Conservation (phyloP, 1,140 invertebrate species). For the Venustaconcha ellipsiformis region DNA sequence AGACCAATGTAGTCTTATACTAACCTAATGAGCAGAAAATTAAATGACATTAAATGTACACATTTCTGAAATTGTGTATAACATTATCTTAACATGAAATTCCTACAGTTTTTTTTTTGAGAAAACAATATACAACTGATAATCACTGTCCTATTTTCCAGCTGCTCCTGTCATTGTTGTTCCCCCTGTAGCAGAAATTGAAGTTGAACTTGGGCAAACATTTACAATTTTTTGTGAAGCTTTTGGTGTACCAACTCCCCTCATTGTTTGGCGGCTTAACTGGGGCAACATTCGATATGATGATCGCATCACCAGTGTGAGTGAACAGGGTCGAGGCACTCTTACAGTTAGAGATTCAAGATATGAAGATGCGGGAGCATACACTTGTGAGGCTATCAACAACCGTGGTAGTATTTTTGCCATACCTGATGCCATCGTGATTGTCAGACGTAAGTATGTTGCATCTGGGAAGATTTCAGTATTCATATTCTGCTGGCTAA, state of each 20-base stretch:
- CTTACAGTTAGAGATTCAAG: slow-evolving; percentile 83
- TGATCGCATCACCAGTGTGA: slow-evolving; percentile 81
- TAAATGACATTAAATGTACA: background rate
- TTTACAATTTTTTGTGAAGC: slow-evolving; percentile 88
- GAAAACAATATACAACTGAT: background rate
- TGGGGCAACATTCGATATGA: slow-evolving; percentile 93
- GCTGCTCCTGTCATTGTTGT: slow-evolving; percentile 76
- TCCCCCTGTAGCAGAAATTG: slow-evolving; percentile 77
- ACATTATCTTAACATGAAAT: background rate
- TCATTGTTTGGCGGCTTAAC: slow-evolving; percentile 95
- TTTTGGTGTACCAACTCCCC: slow-evolving; percentile 88
- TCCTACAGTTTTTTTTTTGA: background rate
- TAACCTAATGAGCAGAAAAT: background rate
- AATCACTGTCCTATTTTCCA: slow-evolving; percentile 25
- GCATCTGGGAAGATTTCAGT: background rate
- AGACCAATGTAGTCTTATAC: background rate
- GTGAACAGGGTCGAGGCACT: slow-evolving; percentile 82
- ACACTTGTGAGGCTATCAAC: slow-evolving; percentile 98
- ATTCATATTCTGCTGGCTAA: no score
- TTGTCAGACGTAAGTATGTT: slow-evolving; percentile 74
- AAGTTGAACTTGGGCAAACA: slow-evolving; percentile 78
- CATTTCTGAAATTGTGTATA: background rate
- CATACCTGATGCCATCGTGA: slow-evolving; percentile 89
- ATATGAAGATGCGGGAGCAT: slow-evolving; percentile 88
- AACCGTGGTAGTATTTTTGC: slow-evolving; percentile 86